Base-by-base conservation (phyloP, 2,113 vertebrate genomes). In the Misgurnus anguillicaudatus region DNA sequence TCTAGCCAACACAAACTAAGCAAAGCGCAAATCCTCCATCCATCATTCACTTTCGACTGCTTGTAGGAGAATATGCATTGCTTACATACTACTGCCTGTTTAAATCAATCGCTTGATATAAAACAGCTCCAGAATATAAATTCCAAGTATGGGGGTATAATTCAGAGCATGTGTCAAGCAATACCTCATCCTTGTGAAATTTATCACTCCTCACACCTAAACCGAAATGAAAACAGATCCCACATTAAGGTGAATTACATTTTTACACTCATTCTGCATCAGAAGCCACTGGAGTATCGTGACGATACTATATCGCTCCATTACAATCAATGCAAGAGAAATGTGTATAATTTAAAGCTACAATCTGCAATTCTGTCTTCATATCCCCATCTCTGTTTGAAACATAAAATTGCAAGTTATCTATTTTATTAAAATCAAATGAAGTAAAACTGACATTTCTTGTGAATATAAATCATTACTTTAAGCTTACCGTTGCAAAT, bases 31-130 rank as follows among this genome's bases (percentile, higher is more conserved):
- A 21, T 3, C 4, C 41, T 53, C 48, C 10, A 13, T 66, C 21
- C 57, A 67, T 58, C 66, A 45, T 38, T 63, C 74, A 65, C 48
- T 64, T 21, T 76, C 17, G 47, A 16, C 31, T 64, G 45, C 39
- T 24, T 5, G 16, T n/a, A 38, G 39, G 57, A 78, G 17, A 8
- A 67, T 17, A 58, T 36, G 63, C 39, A 77, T 57, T 31, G 58
- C 64, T 77, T 69, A 9, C 45, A 69, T 69, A 51, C 66, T 69
- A 8, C 31, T 51, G 45, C 14, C 66, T 51, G 66, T 69, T 51
- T 36, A 31, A 17, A 48, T 51, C 21, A 51, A 69, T 69, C 66
- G 51, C 21, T 36, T 21, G 21, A 69, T 53, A 36, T 69, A 51
- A 51, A 51, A 17, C 21, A 69, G 14, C 45, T 16, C 21, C 1